These are phyloP conservation scores for Plutella xylostella DNA, from an alignment of 2,888 invertebrate species.

Conservation along the genomic window DNA sequence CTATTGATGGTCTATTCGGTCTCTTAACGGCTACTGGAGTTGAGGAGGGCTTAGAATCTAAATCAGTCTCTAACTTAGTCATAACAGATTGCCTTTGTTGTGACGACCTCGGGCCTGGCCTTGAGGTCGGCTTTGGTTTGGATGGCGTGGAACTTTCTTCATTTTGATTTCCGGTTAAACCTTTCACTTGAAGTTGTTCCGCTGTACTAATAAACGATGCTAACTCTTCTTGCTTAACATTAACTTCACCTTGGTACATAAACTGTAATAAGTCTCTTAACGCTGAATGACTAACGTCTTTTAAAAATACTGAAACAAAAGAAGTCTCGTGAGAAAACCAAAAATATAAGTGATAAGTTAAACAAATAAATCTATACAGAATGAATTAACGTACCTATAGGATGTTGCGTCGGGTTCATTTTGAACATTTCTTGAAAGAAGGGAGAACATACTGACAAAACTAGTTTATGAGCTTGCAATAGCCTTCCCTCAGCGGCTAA, in stretches of 20 bases:
- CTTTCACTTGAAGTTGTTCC: slow-evolving; percentile 79
- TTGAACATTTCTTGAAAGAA: slow-evolving; percentile 81
- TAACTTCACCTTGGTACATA: slow-evolving; percentile 80
- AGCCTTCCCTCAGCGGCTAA: slow-evolving; percentile 78
- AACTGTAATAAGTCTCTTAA: slow-evolving; percentile 77
- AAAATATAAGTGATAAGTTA: slow-evolving; percentile 1
- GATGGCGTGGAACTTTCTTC: slow-evolving; percentile 69
- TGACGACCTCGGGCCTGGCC: slow-evolving; percentile 75
- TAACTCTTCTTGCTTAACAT: slow-evolving; percentile 79
- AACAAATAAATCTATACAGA: neutral
- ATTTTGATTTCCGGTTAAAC: slow-evolving; percentile 75
- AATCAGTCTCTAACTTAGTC: slow-evolving; percentile 72
- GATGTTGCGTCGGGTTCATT: slow-evolving; percentile 76
- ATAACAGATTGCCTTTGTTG: slow-evolving; percentile 72
- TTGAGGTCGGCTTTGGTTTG: slow-evolving; percentile 68
- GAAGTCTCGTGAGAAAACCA: slow-evolving; percentile 17
- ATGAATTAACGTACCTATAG: slow-evolving; percentile 64
- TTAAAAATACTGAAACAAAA: slow-evolving; percentile 73
- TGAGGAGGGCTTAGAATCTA: slow-evolving; percentile 74
- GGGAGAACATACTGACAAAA: slow-evolving; percentile 79
- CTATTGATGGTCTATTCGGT: slow-evolving; percentile 74
- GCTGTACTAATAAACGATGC: slow-evolving; percentile 79
- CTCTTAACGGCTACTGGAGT: slow-evolving; percentile 72
- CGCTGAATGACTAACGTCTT: slow-evolving; percentile 77
- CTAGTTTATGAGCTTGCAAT: slow-evolving; percentile 78